Conservation (phyloP, 2,113 vertebrate species). For the Myotis brandtii region DNA sequence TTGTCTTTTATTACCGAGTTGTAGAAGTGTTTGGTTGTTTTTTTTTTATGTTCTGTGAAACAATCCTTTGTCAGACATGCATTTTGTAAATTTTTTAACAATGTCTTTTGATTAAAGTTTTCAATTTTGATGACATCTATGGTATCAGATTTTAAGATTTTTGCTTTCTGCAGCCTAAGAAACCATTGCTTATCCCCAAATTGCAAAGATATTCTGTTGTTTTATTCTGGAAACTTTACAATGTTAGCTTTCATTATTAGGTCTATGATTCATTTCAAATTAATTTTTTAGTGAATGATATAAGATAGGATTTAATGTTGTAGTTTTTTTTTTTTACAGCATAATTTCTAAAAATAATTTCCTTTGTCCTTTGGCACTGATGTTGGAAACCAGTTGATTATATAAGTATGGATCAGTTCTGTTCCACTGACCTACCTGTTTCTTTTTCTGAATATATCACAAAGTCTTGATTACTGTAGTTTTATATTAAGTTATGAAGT, state of each 20-base stretch:
- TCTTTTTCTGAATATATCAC: background rate
- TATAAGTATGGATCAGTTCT: background rate
- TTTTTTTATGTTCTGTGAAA: background rate
- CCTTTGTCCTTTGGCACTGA: background rate
- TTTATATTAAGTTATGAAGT: background rate
- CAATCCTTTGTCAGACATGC: background rate
- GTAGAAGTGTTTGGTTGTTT: background rate
- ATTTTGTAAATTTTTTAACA: background rate
- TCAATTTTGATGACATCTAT: background rate
- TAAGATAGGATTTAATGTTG: background rate
- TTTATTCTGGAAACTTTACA: background rate
- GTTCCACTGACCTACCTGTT: background rate
- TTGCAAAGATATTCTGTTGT: background rate
- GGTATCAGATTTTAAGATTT: background rate
- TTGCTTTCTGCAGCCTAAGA: background rate
- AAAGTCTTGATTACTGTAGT: background rate
- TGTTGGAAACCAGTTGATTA: background rate
- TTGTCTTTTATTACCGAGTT: background rate
- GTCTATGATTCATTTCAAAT: background rate
- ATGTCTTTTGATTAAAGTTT: background rate
- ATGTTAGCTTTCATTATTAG: background rate
- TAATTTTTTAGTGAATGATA: background rate
- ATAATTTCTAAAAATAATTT: background rate
- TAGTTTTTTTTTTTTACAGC: background rate
- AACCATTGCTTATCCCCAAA: background rate